A percentile compares a stretch with the other conserved stretches of the same genome.
Conservation (phyloP, 2,797 vertebrate genomes). For the Chloroceryle amazona region DNA sequence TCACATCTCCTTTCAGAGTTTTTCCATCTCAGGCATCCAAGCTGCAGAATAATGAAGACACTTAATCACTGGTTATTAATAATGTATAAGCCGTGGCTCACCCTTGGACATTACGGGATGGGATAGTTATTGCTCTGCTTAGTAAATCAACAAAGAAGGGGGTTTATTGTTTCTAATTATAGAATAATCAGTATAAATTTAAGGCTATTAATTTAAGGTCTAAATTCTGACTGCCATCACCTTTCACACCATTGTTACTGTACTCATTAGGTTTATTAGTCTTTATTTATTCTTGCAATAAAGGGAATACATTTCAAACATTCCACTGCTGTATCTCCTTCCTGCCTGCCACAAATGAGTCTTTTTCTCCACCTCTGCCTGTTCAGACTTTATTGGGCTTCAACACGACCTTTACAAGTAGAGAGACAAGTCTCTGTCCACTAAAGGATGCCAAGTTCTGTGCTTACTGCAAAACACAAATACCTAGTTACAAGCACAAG, state of each 20-base stretch:
- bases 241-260: not conserved
- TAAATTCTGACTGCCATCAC: not conserved
- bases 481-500: not conserved
- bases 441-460: not conserved
- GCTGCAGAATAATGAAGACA: slow-evolving; percentile 21
- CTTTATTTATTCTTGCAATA: slow-evolving; percentile 13
- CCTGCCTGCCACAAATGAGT: not conserved
- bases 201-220: slow-evolving; percentile 3
- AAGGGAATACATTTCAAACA: not conserved
- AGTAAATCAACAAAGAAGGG: slow-evolving; percentile 4
- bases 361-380: not conserved
- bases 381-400: not conserved
- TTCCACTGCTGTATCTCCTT: not conserved
- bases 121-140: slow-evolving; percentile 10
- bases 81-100: not conserved
- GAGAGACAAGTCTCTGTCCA: not conserved
- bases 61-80: slow-evolving; percentile 45
- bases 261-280: slow-evolving; percentile 1
- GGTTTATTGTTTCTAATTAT: slow-evolving; percentile 6
- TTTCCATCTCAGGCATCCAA: not conserved
- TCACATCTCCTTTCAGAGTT: not conserved
- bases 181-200: slow-evolving; percentile 7
- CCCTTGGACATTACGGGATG: not conserved
- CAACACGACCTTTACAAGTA: not conserved
- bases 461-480: not conserved